Conservation (phyloP, 2,888 invertebrate genomes). For the Leptinotarsa haldemani region DNA sequence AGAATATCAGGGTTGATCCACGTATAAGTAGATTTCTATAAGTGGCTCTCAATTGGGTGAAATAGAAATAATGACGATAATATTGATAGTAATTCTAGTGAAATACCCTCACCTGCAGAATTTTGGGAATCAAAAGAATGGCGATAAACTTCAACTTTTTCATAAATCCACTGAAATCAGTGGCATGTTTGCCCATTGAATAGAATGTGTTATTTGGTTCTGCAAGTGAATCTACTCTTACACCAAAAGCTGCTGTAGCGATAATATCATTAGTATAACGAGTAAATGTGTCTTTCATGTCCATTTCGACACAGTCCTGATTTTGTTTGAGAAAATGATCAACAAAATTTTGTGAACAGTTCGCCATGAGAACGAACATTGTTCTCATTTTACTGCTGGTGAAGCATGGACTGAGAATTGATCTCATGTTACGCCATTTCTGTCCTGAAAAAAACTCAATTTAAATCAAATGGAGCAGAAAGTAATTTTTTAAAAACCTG, state of each 20-base stretch:
- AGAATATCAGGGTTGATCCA: too few species aligned
- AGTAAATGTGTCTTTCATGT: too few species aligned
- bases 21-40: too few species aligned
- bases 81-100: too few species aligned
- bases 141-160: too few species aligned
- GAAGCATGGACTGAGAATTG: slow-evolving; percentile 63
- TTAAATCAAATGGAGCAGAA: too few species aligned
- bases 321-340: background rate
- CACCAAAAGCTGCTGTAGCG: slow-evolving; percentile 69
- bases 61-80: too few species aligned
- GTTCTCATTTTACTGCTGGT: slow-evolving; percentile 58
- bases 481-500: too few species aligned
- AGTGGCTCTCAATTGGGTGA: too few species aligned
- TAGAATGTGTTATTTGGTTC: slow-evolving; percentile 69
- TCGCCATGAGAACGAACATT: slow-evolving; percentile 48
- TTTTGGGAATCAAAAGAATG: too few species aligned
- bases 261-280: slow-evolving; percentile 72
- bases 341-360: slow-evolving; percentile 26
- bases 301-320: slow-evolving; percentile 28
- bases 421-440: slow-evolving; percentile 57
- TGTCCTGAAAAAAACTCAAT: background rate
- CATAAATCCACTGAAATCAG: background rate
- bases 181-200: slow-evolving; percentile 49
- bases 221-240: slow-evolving; percentile 68
- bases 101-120: too few species aligned